Conservation (phyloP, 1,140 invertebrate genomes). For the Lanistes nyassanus region DNA sequence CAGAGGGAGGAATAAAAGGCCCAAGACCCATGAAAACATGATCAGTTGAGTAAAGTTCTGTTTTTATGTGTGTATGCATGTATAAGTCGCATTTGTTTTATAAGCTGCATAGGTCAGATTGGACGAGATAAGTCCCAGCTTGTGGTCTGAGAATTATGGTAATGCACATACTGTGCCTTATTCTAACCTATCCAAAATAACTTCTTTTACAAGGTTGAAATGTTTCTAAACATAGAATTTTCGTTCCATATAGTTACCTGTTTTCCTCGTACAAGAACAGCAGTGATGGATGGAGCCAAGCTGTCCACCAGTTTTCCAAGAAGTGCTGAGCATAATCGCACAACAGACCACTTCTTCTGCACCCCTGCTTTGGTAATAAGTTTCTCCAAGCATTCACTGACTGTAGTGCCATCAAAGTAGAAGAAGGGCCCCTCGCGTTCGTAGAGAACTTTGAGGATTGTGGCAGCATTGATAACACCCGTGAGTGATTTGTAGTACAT, state of each 20-base stretch:
- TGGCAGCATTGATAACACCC: conserved; percentile 82
- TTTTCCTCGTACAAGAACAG: conserved; percentile 95
- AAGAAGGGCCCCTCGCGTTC: conserved; percentile 85
- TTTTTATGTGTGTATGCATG: not conserved
- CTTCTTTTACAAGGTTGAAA: too few species aligned
- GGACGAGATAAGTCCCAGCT: too few species aligned
- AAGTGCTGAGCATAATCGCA: conserved; percentile 93
- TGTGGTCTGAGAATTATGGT: too few species aligned
- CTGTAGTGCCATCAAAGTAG: conserved; percentile 74
- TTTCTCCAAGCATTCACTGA: conserved; percentile 77
- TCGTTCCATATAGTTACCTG: conserved; percentile 73
- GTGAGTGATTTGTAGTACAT: conserved; percentile 66
- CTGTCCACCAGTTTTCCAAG: conserved; percentile 95
- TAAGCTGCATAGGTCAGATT: too few species aligned
- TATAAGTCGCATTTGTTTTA: too few species aligned
- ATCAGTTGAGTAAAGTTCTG: not conserved
- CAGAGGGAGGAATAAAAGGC: too few species aligned
- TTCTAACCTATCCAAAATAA: too few species aligned
- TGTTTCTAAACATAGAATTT: not conserved
- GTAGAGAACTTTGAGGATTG: conserved; percentile 86
- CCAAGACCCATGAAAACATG: too few species aligned
- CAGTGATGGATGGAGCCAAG: conserved; percentile 97
- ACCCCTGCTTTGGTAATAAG: conserved; percentile 89
- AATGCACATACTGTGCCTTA: too few species aligned
- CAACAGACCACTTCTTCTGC: conserved; percentile 86